A percentile compares a stretch with the other conserved stretches of the same genome.
Evolutionary conservation across 2,797 vertebrate genomes (phyloP).

Genomic region (Garrulus glandarius): DNA sequence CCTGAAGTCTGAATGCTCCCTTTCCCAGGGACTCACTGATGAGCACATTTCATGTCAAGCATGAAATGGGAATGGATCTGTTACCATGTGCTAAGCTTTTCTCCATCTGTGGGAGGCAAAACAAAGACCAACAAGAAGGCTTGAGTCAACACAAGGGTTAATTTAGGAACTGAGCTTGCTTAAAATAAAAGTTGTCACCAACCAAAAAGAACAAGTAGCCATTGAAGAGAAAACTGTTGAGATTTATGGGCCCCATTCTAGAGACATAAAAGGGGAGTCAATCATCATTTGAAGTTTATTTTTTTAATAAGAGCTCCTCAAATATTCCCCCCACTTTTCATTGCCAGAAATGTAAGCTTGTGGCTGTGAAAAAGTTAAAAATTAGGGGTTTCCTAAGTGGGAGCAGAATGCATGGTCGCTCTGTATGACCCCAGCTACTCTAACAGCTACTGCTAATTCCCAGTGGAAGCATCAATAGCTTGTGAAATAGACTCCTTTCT

Average conservation of each 20-base stretch:
- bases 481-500: conserved; percentile 68
- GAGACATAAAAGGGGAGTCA: conserved; percentile 62
- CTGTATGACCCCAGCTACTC: conserved; percentile 58
- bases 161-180: conserved; percentile 36
- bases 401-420: conserved; percentile 59
- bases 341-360: conserved; percentile 40
- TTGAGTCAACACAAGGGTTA: conserved; percentile 62
- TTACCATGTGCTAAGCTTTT: neutral
- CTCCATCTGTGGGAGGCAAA: conserved; percentile 11
- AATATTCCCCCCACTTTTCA: conserved; percentile 52
- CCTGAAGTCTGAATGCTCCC: neutral
- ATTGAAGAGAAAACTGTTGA: conserved; percentile 65
- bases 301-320: conserved; percentile 68
- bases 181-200: conserved; percentile 68
- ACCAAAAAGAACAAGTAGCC: conserved; percentile 59
- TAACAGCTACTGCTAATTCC: conserved; percentile 69
- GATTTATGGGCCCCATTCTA: conserved; percentile 61
- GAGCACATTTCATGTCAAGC: neutral
- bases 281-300: conserved; percentile 67
- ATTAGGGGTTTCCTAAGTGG: conserved; percentile 68
- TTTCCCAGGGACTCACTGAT: neutral
- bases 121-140: conserved; percentile 50
- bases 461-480: conserved; percentile 62
- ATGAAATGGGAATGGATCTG: neutral
- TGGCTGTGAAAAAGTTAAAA: conserved; percentile 69